Conservation (phyloP, 1,140 invertebrate genomes). For the Temnothorax nylanderi region DNA sequence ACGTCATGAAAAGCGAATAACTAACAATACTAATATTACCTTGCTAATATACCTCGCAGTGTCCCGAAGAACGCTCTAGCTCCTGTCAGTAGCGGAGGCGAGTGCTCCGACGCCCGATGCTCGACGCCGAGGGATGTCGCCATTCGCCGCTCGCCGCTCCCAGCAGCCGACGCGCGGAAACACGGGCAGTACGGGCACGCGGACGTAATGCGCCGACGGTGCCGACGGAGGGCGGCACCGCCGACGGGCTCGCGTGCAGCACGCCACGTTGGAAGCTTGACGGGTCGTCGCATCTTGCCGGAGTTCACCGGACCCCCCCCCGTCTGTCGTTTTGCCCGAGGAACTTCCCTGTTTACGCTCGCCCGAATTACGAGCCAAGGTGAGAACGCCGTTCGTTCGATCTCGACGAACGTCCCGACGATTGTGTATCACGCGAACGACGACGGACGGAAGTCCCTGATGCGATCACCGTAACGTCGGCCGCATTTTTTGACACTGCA, state of each 20-base stretch:
- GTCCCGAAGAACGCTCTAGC: not conserved
- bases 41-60: not conserved
- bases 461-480: not conserved
- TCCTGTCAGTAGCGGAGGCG: not conserved
- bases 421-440: not conserved
- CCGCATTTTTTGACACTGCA: not conserved
- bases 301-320: slow-evolving; percentile 36
- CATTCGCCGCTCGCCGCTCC: not conserved
- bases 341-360: slow-evolving; percentile 60
- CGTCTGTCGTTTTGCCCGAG: not conserved
- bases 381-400: slow-evolving; percentile 55
- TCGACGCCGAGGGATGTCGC: not conserved
- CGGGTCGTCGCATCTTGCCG: slow-evolving; percentile 77
- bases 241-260: not conserved
- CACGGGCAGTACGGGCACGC: too few species aligned
- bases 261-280: slow-evolving; percentile 84
- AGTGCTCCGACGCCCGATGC: not conserved
- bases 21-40: not conserved
- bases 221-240: slow-evolving; percentile 60
- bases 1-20: not conserved
- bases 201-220: too few species aligned
- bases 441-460: not conserved
- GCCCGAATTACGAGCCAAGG: slow-evolving; percentile 57
- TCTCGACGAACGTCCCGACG: not conserved
- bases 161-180: not conserved